phyloP scores from a whole-genome alignment of 2,888 invertebrate species.

The Macrophya annulata region DNA sequence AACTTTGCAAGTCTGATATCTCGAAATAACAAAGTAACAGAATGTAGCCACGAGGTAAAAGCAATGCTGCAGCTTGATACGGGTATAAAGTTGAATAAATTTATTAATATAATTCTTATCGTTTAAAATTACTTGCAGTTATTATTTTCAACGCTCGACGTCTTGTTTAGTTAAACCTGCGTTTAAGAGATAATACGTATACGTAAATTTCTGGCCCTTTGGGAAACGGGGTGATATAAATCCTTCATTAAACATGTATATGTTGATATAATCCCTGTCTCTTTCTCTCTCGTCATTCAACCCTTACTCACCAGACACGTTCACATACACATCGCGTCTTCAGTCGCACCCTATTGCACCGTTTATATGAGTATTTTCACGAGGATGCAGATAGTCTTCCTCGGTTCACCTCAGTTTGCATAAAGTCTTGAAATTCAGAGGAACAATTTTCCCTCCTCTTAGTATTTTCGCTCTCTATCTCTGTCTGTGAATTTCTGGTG shows the following conservation, averaged over 20 bases:
- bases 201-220: background rate
- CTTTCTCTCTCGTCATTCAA: background rate
- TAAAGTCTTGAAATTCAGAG: background rate
- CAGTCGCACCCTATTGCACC: background rate
- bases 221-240: background rate
- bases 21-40: constrained; percentile 20
- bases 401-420: background rate
- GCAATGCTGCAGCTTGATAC: constrained; percentile 8
- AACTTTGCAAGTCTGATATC: constrained; percentile 37
- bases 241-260: background rate
- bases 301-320: background rate
- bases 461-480: background rate
- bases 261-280: background rate
- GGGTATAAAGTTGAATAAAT: background rate
- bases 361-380: background rate
- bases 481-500: background rate
- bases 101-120: constrained; percentile 5
- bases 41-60: background rate
- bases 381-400: constrained; percentile 2
- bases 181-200: background rate
- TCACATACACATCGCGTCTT: background rate
- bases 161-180: background rate
- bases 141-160: background rate
- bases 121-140: background rate
- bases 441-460: background rate